A percentile compares a stretch with the other conserved stretches of the same genome.
These are phyloP conservation scores for Pholis gunnellus DNA, from an alignment of 2,113 vertebrate genomes.

Conservation along the genomic window DNA sequence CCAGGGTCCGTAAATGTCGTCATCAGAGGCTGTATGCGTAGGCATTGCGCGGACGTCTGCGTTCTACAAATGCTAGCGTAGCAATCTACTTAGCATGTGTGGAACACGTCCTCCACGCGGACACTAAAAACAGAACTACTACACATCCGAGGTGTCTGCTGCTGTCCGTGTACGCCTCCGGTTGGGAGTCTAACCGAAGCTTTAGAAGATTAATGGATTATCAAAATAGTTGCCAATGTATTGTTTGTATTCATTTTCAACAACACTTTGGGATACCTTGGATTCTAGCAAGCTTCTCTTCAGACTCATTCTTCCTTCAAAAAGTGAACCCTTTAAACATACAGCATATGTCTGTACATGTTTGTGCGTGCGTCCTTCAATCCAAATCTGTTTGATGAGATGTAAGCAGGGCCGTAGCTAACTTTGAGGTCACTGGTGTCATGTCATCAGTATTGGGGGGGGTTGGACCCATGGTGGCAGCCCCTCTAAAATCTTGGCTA, in stretches of 20 bases:
- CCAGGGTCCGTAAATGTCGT: too few relatives aligned
- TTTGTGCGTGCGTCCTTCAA: background rate
- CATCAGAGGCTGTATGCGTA: too few relatives aligned
- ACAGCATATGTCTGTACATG: background rate
- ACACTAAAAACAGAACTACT: too few relatives aligned
- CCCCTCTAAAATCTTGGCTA: background rate
- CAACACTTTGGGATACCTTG: background rate
- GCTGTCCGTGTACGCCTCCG: too few relatives aligned
- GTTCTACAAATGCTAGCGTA: too few relatives aligned
- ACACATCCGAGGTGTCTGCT: too few relatives aligned
- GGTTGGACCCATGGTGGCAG: background rate
- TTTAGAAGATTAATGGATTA: background rate
- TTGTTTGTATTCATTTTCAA: too few relatives aligned
- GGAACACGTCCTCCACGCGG: too few relatives aligned
- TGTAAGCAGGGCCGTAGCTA: background rate
- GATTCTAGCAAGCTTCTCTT: background rate
- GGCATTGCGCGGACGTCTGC: too few relatives aligned
- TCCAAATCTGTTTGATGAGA: background rate
- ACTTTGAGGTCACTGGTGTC: background rate
- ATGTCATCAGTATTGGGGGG: background rate
- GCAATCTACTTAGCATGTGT: too few relatives aligned
- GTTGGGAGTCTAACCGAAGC: too few relatives aligned
- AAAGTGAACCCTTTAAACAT: conserved; percentile 5
- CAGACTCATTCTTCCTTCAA: background rate
- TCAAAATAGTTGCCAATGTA: background rate